phyloP scores from a whole-genome alignment of 2,797 vertebrate species.

The Varecia variegata region DNA sequence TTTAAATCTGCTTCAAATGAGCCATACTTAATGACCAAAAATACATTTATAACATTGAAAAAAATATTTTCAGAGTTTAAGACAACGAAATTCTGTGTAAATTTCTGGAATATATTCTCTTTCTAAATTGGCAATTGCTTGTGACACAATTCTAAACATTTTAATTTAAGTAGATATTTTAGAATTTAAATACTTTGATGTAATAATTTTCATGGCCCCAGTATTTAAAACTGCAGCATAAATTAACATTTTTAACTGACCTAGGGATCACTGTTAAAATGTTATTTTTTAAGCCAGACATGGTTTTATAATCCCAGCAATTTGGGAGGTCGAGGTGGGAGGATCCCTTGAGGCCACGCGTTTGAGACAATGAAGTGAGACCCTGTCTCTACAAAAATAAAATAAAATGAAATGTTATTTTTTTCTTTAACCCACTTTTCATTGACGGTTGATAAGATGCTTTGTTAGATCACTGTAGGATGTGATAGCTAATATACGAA shows the following conservation, averaged over 20 bases:
- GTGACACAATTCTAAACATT: background rate
- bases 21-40: background rate
- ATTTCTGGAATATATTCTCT: background rate
- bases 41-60: background rate
- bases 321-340: background rate
- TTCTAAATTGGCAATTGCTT: background rate
- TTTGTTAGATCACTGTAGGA: background rate
- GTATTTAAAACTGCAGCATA: background rate
- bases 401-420: background rate
- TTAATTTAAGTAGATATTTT: background rate
- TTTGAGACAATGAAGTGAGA: background rate
- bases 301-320: background rate
- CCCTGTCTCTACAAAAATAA: background rate
- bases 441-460: background rate
- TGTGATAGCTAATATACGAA: background rate
- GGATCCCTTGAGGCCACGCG: background rate
- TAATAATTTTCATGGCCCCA: background rate
- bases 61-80: background rate
- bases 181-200: background rate
- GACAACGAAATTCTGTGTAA: background rate
- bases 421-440: background rate
- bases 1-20: background rate
- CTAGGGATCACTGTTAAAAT: background rate
- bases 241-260: background rate
- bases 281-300: background rate